Evolutionary conservation across 1,140 invertebrate genomes (phyloP).

Genomic region (Globodera ellingtonae): DNA sequence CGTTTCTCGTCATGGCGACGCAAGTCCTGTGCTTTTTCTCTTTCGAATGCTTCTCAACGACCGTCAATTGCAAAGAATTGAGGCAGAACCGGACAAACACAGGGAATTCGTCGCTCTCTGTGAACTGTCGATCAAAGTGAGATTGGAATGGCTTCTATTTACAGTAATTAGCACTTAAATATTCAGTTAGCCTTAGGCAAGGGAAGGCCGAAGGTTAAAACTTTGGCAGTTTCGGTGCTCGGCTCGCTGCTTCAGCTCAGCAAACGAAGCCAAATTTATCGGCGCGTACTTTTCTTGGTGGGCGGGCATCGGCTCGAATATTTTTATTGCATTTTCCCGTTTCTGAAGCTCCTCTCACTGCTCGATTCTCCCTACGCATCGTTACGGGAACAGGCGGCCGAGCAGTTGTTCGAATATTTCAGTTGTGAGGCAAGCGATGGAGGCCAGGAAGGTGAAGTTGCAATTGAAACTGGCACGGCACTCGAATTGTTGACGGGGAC

Average conservation of each 20-base stretch:
- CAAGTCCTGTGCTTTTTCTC: constrained; percentile 22
- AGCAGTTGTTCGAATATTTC: constrained; percentile 43
- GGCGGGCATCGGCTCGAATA: background rate
- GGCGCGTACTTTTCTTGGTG: constrained; percentile 20
- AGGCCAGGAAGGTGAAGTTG: background rate
- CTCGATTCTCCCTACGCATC: constrained; percentile 41
- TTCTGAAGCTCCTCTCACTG: constrained; percentile 42
- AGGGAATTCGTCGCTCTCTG: constrained; percentile 29
- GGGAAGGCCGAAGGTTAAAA: constrained; percentile 42
- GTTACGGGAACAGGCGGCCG: constrained; percentile 38
- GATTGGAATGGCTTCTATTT: background rate
- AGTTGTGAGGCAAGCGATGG: constrained; percentile 21
- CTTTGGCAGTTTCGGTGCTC: constrained; percentile 25
- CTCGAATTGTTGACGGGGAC: constrained; percentile 18
- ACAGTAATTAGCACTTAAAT: constrained; percentile 3
- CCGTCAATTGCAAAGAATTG: constrained; percentile 34
- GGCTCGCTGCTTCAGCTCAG: constrained; percentile 45
- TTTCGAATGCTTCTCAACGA: constrained; percentile 38
- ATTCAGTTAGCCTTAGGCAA: constrained; percentile 29
- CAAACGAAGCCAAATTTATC: constrained; percentile 20
- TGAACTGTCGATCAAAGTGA: constrained; percentile 42
- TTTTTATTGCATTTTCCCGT: constrained; percentile 2
- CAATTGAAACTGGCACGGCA: background rate
- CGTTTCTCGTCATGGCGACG: constrained; percentile 19
- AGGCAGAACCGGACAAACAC: constrained; percentile 37